Base-by-base conservation (phyloP, 2,113 vertebrate species). In the Eira barbara region DNA sequence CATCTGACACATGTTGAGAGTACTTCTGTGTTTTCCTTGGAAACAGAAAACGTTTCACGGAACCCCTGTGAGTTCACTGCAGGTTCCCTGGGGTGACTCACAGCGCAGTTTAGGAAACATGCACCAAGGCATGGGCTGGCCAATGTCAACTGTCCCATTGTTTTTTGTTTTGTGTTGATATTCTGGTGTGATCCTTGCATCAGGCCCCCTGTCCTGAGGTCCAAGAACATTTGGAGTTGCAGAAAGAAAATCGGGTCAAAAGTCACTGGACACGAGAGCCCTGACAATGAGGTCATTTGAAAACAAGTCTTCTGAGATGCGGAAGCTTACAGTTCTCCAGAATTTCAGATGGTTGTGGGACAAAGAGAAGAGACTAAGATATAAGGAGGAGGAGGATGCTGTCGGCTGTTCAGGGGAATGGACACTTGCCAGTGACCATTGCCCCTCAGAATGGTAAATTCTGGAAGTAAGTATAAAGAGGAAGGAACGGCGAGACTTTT, bases 281-380 rank as follows among this genome's bases (percentile, higher is more conserved):
- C 52, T 71, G 42, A 45, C 91, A 81, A 63, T 25, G 31, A 95
- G 85, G 79, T 71, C 57, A 34, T n/a, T 29, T 89, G 67, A 89
- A 93, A 84, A 45, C 45, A 91, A 47, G 42, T 27, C 17, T 42
- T 88, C 27, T 36, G 57, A 67, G 67, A 78, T 49, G 3, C 2
- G 10, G 27, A 74, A 63, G 21, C 6, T 23, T 79, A 11, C 7
- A 42, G 7, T 57, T 49, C 71, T 84, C 29, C 78, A 76, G 67
- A 87, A 80, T 61, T 52, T 17, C 87, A 87, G 17, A 36, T 29
- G 52, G 11, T 83, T 42, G 11, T 81, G 52, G 39, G 55, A 23
- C 73, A 80, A 42, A 71, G 49, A 85, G 34, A 89, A 49, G 76
- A 90, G 27, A 73, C 47, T 3, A 6, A 15, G 4, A 80, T 31